Conservation (phyloP, 2,113 vertebrate genomes). For the Glaucidium brasilianum region DNA sequence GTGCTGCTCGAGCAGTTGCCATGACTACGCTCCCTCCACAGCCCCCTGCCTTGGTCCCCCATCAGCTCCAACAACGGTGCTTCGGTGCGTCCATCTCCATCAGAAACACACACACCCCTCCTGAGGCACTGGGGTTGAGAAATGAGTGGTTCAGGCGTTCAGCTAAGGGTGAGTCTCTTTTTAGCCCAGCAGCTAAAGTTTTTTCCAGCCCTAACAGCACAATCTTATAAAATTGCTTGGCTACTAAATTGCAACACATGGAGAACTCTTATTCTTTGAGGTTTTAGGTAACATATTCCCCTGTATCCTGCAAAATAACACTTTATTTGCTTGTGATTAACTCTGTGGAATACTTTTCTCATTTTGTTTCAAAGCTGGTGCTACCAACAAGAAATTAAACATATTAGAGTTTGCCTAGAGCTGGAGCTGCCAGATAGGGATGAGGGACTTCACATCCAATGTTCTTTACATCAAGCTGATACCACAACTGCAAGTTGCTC, state of each 20-base stretch:
- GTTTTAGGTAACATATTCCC: background rate
- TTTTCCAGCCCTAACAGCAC: background rate
- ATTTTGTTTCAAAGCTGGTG: background rate
- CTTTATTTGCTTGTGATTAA: background rate
- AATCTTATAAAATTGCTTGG: background rate
- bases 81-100: accelerated
- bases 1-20: background rate
- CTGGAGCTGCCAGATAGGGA: background rate
- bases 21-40: background rate
- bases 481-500: background rate
- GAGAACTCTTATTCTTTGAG: background rate
- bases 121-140: accelerated
- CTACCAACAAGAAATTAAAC: background rate
- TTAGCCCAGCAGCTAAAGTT: background rate
- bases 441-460: accelerated
- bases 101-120: background rate
- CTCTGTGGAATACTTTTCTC: background rate
- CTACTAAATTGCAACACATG: background rate
- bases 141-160: background rate
- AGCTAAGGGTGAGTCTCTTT: background rate
- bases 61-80: background rate
- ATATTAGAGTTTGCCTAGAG: background rate
- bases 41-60: background rate
- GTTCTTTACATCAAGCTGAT: background rate
- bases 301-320: background rate